Evolutionary conservation across 2,113 vertebrate species (phyloP).

Genomic region (Scomber colias): DNA sequence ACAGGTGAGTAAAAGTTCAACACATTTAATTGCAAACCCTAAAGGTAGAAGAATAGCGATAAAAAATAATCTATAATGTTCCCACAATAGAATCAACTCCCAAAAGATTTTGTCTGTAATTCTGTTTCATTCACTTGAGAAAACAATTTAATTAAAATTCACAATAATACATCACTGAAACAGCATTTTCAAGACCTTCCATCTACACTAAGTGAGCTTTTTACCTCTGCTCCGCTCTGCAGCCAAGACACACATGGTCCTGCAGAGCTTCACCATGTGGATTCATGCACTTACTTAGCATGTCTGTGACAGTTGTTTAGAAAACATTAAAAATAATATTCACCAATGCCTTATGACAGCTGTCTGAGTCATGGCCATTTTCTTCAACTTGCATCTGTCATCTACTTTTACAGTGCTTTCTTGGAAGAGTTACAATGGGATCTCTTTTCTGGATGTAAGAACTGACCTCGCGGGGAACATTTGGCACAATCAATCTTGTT

Average conservation of each 20-base stretch:
- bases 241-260: constrained; percentile 18
- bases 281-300: constrained; percentile 27
- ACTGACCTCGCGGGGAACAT: constrained; percentile 65
- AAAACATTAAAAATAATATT: constrained; percentile 66
- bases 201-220: not conserved
- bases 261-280: constrained; percentile 26
- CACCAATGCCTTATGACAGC: constrained; percentile 56
- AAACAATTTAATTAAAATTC: constrained; percentile 19
- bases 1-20: not conserved
- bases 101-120: constrained; percentile 6
- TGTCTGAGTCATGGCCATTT: constrained; percentile 56
- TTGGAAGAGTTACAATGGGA: constrained; percentile 63
- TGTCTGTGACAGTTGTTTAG: constrained; percentile 66
- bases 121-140: constrained; percentile 12
- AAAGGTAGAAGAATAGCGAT: not conserved
- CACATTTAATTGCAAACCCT: not conserved
- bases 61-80: constrained; percentile 1
- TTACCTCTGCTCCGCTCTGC: constrained; percentile 16
- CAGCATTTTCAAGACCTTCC: not conserved
- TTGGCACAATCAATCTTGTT: constrained; percentile 75
- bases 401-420: constrained; percentile 57
- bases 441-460: constrained; percentile 56
- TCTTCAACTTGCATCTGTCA: constrained; percentile 59
- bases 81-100: constrained; percentile 28
- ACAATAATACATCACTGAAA: constrained; percentile 21